These are phyloP conservation scores for Enteromius anoplus DNA, from an alignment of 2,797 vertebrate genomes.

Conservation along the genomic window DNA sequence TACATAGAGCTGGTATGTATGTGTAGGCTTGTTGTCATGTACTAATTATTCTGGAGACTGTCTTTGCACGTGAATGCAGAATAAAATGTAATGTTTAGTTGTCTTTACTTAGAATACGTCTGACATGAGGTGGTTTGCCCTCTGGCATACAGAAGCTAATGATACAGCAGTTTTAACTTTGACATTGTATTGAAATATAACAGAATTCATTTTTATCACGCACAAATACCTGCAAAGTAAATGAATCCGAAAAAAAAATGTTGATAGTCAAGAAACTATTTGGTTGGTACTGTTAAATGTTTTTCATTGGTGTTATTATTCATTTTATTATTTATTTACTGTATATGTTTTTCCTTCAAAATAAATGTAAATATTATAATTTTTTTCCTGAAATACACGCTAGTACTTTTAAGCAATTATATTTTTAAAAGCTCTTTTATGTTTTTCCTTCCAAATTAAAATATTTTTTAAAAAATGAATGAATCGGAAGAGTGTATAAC, in stretches of 20 bases:
- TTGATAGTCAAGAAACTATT: neutral
- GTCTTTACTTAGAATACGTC: neutral
- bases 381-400: neutral
- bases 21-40: conserved; percentile 50
- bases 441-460: neutral
- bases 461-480: neutral
- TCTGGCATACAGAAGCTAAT: neutral
- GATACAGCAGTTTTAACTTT: neutral
- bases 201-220: neutral
- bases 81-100: conserved; percentile 24
- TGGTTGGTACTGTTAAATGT: neutral
- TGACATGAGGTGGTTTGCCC: neutral
- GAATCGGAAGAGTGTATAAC: neutral
- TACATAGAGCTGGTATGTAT: conserved; percentile 59
- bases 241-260: neutral
- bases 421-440: neutral
- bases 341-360: neutral
- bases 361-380: neutral
- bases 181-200: neutral
- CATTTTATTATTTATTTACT: neutral
- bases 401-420: neutral
- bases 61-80: conserved; percentile 45
- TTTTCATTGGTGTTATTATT: neutral
- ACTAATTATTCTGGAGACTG: conserved; percentile 33
- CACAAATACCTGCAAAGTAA: neutral